A percentile compares a stretch with the other conserved stretches of the same genome.
Evolutionary conservation across 1,140 invertebrate species (phyloP).

Genomic region (Trichogramma pretiosum): DNA sequence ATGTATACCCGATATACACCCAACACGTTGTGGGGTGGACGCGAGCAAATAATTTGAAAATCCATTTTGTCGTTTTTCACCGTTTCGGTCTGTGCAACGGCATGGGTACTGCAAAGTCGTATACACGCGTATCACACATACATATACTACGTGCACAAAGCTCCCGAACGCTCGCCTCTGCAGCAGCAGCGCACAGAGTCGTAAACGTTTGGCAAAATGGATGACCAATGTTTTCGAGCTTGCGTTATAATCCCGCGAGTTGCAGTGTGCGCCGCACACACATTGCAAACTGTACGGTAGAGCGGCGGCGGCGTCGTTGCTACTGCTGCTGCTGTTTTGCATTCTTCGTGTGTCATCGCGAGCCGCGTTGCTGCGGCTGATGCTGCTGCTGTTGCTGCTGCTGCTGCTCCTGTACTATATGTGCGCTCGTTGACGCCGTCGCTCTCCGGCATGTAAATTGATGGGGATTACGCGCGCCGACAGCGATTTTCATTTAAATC

Average conservation of each 20-base stretch:
- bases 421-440: conserved; percentile 23
- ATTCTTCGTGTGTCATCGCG: conserved; percentile 6
- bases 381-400: conserved; percentile 5
- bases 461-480: conserved; percentile 15
- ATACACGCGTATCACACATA: too few species aligned
- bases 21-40: background rate
- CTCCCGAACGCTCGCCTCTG: too few species aligned
- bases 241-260: conserved; percentile 5
- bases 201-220: background rate
- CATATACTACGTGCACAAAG: background rate
- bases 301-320: too few species aligned
- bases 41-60: too few species aligned
- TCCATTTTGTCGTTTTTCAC: too few species aligned
- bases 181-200: too few species aligned
- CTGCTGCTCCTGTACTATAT: background rate
- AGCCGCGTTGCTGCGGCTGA: too few species aligned
- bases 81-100: too few species aligned
- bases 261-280: too few species aligned
- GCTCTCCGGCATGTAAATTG: conserved; percentile 24
- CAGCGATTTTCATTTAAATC: conserved; percentile 16
- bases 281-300: too few species aligned
- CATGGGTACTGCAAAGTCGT: too few species aligned
- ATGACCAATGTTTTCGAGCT: conserved; percentile 8
- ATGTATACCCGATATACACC: too few species aligned
- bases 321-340: conserved; percentile 10